These are phyloP conservation scores for Phalloptychus januarius DNA, from an alignment of 2,797 vertebrate species.

Conservation along the genomic window DNA sequence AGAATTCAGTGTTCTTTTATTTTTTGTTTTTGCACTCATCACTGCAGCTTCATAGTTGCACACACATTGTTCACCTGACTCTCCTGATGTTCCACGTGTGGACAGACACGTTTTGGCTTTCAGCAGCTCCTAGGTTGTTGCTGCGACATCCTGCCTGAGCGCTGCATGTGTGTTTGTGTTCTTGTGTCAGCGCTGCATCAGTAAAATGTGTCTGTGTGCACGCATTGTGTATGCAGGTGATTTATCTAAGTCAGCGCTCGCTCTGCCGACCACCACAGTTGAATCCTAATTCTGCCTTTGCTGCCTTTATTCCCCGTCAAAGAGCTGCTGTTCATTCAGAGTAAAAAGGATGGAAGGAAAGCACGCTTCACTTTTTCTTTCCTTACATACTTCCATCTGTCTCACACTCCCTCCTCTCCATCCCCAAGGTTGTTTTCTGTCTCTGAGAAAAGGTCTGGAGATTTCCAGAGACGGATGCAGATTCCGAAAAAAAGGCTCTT, in stretches of 20 bases:
- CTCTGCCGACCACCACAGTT: conserved; percentile 60
- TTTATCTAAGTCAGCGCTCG: conserved; percentile 74
- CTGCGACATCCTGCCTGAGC: conserved; percentile 35
- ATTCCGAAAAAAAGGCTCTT: conserved; percentile 38
- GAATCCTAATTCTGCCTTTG: conserved; percentile 78
- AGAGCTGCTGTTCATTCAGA: conserved; percentile 78
- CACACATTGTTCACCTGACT: conserved; percentile 4
- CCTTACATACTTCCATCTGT: conserved; percentile 1
- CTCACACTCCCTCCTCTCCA: neutral
- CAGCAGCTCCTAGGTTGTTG: conserved; percentile 15
- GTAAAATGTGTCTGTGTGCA: conserved; percentile 42
- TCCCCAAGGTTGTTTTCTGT: conserved; percentile 29
- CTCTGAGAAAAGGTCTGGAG: conserved; percentile 34
- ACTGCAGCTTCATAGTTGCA: neutral
- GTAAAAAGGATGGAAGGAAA: conserved; percentile 20
- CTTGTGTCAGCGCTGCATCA: conserved; percentile 37
- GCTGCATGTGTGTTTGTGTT: conserved; percentile 33
- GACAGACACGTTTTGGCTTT: conserved; percentile 62
- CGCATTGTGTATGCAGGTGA: conserved; percentile 65
- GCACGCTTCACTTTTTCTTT: neutral
- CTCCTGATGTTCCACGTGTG: conserved; percentile 40
- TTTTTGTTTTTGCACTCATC: neutral
- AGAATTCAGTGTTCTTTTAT: neutral
- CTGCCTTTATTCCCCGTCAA: conserved; percentile 54
- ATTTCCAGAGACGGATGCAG: conserved; percentile 38